These are phyloP conservation scores for Orchesellides sinensis DNA, from an alignment of 2,888 invertebrate genomes.

Conservation along the genomic window DNA sequence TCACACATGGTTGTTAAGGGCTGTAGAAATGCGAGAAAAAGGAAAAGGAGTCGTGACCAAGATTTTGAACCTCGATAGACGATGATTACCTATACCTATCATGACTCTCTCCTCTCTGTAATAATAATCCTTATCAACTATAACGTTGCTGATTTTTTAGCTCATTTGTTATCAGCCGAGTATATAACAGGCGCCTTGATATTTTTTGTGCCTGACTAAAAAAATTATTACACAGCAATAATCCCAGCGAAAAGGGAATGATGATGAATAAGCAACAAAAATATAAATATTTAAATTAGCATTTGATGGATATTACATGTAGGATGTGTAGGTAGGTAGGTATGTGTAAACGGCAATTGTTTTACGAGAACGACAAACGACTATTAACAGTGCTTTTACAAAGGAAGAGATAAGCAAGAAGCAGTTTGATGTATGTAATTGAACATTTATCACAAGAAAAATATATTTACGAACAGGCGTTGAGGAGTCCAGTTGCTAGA, in stretches of 20 bases:
- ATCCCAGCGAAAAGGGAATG: constrained; percentile 34
- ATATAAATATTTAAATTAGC: neutral
- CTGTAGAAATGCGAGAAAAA: constrained; percentile 23
- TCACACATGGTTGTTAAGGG: constrained; percentile 49
- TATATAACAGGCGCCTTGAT: neutral
- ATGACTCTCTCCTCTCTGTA: neutral
- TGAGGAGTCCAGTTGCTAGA: neutral
- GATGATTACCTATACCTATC: neutral
- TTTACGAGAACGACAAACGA: neutral
- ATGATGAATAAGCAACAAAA: constrained; percentile 6
- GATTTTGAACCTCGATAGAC: constrained; percentile 24
- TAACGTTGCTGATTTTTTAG: neutral
- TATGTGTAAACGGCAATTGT: neutral
- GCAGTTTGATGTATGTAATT: neutral
- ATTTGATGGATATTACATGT: neutral
- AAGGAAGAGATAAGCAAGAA: neutral
- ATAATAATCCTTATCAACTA: neutral
- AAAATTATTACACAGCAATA: constrained; percentile 23
- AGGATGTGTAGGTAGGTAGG: neutral
- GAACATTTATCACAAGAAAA: neutral
- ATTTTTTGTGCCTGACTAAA: neutral
- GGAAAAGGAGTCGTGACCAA: constrained; percentile 43
- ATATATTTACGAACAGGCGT: neutral
- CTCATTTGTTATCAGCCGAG: neutral
- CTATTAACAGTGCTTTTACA: neutral